A percentile compares a stretch with the other conserved stretches of the same genome.
Conservation (phyloP, 2,797 vertebrate species). For the Thaleichthys pacificus region DNA sequence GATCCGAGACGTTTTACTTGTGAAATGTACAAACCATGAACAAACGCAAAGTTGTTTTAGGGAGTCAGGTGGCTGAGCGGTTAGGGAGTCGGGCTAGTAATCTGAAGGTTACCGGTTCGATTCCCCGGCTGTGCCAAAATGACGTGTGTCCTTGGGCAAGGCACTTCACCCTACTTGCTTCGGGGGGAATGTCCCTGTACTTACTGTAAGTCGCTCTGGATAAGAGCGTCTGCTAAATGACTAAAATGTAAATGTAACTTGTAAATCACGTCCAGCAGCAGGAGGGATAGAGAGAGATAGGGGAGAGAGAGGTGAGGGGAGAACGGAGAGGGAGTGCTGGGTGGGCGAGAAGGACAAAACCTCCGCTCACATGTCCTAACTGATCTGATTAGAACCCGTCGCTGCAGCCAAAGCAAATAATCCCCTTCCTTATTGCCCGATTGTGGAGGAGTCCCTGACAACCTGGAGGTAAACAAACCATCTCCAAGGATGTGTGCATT, state of each 20-base stretch:
- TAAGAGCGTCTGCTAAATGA: no score
- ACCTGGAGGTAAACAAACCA: constrained; percentile 75
- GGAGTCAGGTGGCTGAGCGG: constrained; percentile 12
- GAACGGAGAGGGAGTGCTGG: constrained; percentile 42
- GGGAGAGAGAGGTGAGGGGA: constrained; percentile 60
- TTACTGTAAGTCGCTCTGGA: no score
- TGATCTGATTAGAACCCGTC: constrained; percentile 72
- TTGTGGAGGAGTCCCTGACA: constrained; percentile 75
- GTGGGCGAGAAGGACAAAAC: constrained; percentile 52
- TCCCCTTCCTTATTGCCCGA: constrained; percentile 71
- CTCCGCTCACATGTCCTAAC: constrained; percentile 56
- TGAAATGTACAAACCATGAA: no score
- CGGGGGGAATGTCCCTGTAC: no score
- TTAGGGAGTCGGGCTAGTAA: no score
- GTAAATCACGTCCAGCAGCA: no score
- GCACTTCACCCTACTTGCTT: no score
- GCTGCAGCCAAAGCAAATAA: constrained; percentile 77
- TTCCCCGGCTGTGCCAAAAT: no score
- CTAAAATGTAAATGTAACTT: no score
- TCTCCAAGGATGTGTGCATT: constrained; percentile 80
- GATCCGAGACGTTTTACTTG: not conserved
- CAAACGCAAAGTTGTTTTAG: no score
- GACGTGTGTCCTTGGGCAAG: no score
- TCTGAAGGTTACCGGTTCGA: no score
- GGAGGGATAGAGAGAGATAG: constrained; percentile 9